phyloP scores from a whole-genome alignment of 2,888 invertebrate species.

The Copidosoma aretas region DNA sequence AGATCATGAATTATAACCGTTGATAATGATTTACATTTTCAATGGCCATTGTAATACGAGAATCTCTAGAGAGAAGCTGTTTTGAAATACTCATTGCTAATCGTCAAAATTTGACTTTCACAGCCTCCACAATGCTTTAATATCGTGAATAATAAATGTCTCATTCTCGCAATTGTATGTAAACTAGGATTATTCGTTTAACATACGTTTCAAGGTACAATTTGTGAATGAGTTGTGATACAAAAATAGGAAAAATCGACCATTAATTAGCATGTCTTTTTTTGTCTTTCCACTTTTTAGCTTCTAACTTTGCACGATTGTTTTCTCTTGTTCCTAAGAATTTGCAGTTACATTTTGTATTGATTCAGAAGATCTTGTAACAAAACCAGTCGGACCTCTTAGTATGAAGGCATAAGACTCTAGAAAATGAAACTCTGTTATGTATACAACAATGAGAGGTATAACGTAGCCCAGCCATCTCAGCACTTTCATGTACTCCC shows the following conservation, averaged over 20 bases:
- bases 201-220: neutral
- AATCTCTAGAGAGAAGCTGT: neutral
- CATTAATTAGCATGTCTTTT: neutral
- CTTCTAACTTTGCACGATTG: neutral
- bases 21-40: too few relatives aligned
- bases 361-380: constrained; percentile 6
- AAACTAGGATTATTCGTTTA: too few relatives aligned
- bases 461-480: constrained; percentile 77
- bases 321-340: constrained; percentile 1
- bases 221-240: too few relatives aligned
- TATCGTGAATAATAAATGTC: constrained; percentile 2
- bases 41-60: too few relatives aligned
- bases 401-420: constrained; percentile 60
- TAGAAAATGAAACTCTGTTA: constrained; percentile 76
- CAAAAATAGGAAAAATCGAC: constrained; percentile 1
- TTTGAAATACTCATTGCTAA: constrained; percentile 16
- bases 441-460: constrained; percentile 71
- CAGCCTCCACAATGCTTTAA: constrained; percentile 9
- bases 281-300: neutral
- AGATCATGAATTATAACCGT: too few relatives aligned
- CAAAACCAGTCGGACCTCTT: constrained; percentile 32
- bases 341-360: constrained; percentile 17
- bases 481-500: constrained; percentile 76
- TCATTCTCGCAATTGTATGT: too few relatives aligned
- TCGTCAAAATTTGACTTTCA: constrained; percentile 27